phyloP scores from a whole-genome alignment of 2,888 invertebrate genomes.

The Pyralis farinalis region DNA sequence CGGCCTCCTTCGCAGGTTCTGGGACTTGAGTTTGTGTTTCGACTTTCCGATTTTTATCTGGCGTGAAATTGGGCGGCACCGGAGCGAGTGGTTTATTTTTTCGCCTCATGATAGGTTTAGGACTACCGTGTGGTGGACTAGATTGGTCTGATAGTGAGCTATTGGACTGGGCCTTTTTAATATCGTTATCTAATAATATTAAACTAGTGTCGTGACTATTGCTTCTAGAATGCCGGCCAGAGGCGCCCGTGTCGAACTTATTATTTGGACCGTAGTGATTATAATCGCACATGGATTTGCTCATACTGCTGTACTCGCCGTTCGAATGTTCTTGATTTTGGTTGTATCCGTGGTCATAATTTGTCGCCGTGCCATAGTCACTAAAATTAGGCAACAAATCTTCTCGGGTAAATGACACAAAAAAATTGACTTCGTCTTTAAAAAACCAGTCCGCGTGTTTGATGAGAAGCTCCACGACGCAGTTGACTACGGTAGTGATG shows the following conservation, averaged over 20 bases:
- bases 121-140: conserved; percentile 88
- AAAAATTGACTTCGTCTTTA: conserved; percentile 88
- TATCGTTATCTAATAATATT: conserved; percentile 68
- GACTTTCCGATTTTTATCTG: conserved; percentile 62
- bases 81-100: conserved; percentile 89
- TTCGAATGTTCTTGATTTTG: conserved; percentile 61
- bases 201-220: conserved; percentile 82
- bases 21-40: conserved; percentile 40
- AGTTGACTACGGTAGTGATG: conserved; percentile 90
- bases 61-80: conserved; percentile 83
- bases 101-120: conserved; percentile 85
- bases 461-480: conserved; percentile 91
- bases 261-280: conserved; percentile 32
- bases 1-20: conserved; percentile 36
- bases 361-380: conserved; percentile 67
- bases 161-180: conserved; percentile 84
- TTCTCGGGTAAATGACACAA: conserved; percentile 82
- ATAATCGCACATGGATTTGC: conserved; percentile 66
- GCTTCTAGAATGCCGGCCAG: conserved; percentile 75
- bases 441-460: conserved; percentile 92
- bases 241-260: conserved; percentile 26
- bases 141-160: conserved; percentile 85
- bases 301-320: conserved; percentile 66
- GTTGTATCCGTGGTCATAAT: conserved; percentile 55
- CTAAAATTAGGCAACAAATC: conserved; percentile 77